Evolutionary conservation across 2,888 invertebrate species (phyloP).

Genomic region (Andrena trimmerana): DNA sequence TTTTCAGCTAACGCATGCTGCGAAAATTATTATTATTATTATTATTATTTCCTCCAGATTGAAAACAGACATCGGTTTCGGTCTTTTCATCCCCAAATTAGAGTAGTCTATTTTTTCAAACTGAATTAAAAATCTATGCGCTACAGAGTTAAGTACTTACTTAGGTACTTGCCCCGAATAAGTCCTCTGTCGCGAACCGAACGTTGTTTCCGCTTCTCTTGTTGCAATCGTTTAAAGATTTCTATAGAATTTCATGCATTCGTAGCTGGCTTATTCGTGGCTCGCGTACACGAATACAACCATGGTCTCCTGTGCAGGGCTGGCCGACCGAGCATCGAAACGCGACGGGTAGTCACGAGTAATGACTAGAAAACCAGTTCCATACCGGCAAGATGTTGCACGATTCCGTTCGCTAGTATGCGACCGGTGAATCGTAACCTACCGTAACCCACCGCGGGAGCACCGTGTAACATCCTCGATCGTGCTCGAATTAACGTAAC

Average conservation of each 20-base stretch:
- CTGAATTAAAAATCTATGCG: too few species aligned
- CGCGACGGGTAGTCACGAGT: constrained; percentile 74
- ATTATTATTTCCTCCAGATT: too few species aligned
- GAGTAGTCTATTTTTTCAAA: too few species aligned
- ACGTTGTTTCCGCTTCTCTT: background rate
- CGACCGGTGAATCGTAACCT: constrained; percentile 46
- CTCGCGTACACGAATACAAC: background rate
- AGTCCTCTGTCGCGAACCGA: background rate
- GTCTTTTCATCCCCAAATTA: too few species aligned
- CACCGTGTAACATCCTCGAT: constrained; percentile 33
- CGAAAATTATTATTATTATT: too few species aligned
- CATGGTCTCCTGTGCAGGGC: background rate
- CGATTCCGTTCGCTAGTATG: constrained; percentile 48
- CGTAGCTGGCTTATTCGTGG: constrained; percentile 11
- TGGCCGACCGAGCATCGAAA: constrained; percentile 65
- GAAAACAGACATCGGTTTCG: too few species aligned
- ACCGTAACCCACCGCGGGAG: constrained; percentile 10
- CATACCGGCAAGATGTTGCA: constrained; percentile 52
- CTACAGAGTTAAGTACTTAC: too few species aligned
- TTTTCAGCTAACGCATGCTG: too few species aligned
- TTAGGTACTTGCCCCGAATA: too few species aligned
- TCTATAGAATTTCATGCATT: background rate
- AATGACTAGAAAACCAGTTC: constrained; percentile 78
- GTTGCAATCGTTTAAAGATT: background rate
- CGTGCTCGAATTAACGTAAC: constrained; percentile 40